Conservation (phyloP, 2,113 vertebrate genomes). For the Eclectus roratus region DNA sequence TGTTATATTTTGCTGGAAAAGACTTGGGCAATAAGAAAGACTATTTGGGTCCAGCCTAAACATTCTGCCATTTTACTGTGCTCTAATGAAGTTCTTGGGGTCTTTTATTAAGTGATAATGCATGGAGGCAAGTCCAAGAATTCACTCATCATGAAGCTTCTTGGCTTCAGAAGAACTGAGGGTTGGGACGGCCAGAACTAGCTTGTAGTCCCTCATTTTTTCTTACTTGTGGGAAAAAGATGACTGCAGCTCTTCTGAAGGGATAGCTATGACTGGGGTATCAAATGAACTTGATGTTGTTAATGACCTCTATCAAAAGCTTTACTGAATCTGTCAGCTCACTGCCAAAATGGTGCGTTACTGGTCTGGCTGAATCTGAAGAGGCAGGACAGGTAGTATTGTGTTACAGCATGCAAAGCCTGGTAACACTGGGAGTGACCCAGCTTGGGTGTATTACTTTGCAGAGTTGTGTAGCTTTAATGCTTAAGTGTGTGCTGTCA, state of each 20-base stretch:
- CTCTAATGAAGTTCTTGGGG: neutral
- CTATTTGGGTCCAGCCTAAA: neutral
- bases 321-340: neutral
- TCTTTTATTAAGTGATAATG: neutral
- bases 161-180: neutral
- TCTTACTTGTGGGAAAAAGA: neutral
- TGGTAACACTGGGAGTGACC: neutral
- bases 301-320: neutral
- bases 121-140: neutral
- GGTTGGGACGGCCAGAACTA: neutral
- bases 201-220: neutral
- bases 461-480: neutral
- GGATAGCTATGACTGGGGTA: neutral
- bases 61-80: neutral
- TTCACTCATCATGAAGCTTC: neutral
- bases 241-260: neutral
- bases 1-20: neutral
- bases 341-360: neutral
- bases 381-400: neutral
- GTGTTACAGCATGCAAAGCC: neutral
- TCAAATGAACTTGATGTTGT: slow-evolving; percentile 4
- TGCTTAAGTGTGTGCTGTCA: neutral
- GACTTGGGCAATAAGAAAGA: neutral
- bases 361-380: neutral
- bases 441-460: neutral